Percentiles rank a stretch among this genome's conserved stretches.
phyloP scores from a whole-genome alignment of 2,113 vertebrate genomes.

The Mus spicilegus region DNA sequence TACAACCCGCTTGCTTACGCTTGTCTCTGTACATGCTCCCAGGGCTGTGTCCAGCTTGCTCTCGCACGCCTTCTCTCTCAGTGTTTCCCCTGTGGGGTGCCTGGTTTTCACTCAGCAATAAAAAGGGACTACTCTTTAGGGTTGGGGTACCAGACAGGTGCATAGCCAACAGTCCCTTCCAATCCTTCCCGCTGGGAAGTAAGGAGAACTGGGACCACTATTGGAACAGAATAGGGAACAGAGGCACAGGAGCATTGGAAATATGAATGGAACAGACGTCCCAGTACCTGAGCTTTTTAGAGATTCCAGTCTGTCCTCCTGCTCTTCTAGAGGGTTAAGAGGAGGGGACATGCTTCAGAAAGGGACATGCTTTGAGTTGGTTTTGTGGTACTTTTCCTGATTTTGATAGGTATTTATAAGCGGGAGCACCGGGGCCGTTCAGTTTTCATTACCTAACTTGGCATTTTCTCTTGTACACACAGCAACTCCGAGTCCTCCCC shows the following conservation, averaged over 20 bases:
- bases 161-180: accelerated
- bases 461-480: constrained; percentile 14
- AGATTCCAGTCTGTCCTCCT: background rate
- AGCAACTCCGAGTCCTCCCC: constrained; percentile 40
- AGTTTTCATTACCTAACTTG: constrained; percentile 52
- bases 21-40: background rate
- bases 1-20: background rate
- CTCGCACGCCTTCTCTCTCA: background rate
- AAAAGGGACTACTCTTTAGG: accelerated
- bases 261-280: background rate
- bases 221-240: background rate
- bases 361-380: constrained; percentile 27
- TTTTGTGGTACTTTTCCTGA: constrained; percentile 48
- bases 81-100: background rate
- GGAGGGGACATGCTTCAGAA: background rate
- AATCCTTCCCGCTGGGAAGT: background rate
- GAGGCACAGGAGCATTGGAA: background rate
- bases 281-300: background rate
- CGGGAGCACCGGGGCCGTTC: background rate
- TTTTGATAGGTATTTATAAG: constrained; percentile 38
- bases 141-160: background rate
- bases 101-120: background rate
- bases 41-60: background rate
- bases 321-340: background rate
- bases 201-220: background rate